Evolutionary conservation across 2,797 vertebrate genomes (phyloP), one percentile per base, ranked within the genome.

Genomic region (Enteromius treurensis): DNA sequence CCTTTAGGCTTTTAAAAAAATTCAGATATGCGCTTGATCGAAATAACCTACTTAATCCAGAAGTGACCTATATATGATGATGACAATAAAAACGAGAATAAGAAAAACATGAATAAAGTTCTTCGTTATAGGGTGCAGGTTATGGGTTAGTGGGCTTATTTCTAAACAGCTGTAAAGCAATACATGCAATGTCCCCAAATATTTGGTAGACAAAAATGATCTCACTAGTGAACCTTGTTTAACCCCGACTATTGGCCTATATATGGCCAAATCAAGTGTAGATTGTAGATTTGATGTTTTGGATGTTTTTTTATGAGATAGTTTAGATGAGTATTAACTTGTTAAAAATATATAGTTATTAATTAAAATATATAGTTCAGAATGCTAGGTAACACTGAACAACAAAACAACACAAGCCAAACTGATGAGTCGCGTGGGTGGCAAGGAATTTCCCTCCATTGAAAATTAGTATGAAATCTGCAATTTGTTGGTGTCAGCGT

Each of bases 381-480:
- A 60, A 60, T 60, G 23, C 58, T 29, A 29, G 5, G 4, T 4
- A 14, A 15, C 1, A 62, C 23, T 62, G 23, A 62, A 15, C 13
- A 62, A 62, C 23, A 62, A 62, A 13, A 29, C 58, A 62, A 6
- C 23, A 62, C 15, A 62, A 14, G 58, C 23, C 13, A 62, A 13
- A 62, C 23, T 26, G n/a, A 60, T 60, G 58, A 47, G n/a, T 51
- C 17, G 78, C 91, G 92, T 94, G 94, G 94, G 95, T 92, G 94
- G 94, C 78, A 65, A 79, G 76, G 40, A 77, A 70, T 87, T 82
- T 29, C 68, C 58, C 80, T 85, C 65, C 84, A 87, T 88, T 83
- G 90, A 89, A 93, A 94, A 95, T 95, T 91, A 90, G 91, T 94
- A 94, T 95, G 94, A 96, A 95, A 95, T 95, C 82, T 93, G 92